Evolutionary conservation across 1,140 invertebrate species (phyloP).

Genomic region (Yoshiicerus persimilis): DNA sequence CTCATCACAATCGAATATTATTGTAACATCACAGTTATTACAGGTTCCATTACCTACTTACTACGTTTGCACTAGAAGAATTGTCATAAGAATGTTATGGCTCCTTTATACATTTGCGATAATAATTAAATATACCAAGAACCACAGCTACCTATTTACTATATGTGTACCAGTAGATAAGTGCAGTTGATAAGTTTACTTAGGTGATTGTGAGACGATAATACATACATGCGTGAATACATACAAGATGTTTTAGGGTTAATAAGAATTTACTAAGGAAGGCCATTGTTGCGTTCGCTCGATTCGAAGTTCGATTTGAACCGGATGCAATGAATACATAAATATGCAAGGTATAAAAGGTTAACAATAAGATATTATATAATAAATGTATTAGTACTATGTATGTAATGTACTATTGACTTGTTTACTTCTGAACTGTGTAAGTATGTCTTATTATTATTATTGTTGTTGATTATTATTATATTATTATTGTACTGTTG

Average conservation of each 20-base stretch:
- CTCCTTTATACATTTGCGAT: neutral
- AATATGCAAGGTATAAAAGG: neutral
- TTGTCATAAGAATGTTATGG: neutral
- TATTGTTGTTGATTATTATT: neutral
- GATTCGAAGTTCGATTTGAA: neutral
- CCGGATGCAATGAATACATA: neutral
- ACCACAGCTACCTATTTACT: neutral
- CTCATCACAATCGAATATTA: too few relatives aligned
- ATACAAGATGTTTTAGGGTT: neutral
- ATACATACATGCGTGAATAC: neutral
- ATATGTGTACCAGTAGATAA: neutral
- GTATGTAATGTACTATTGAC: neutral
- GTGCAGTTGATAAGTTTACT: neutral
- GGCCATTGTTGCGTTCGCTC: neutral
- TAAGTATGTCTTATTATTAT: neutral
- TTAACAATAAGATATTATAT: neutral
- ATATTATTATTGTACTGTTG: neutral
- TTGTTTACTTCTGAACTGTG: neutral
- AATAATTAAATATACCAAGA: neutral
- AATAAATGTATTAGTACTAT: neutral
- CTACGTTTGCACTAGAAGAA: neutral
- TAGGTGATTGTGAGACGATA: neutral
- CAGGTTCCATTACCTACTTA: too few relatives aligned
- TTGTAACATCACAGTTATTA: too few relatives aligned
- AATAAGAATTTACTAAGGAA: neutral